A percentile compares a stretch with the other conserved stretches of the same genome.
These are phyloP conservation scores for Glareola pratincola DNA, from an alignment of 2,113 vertebrate species.

Conservation along the genomic window DNA sequence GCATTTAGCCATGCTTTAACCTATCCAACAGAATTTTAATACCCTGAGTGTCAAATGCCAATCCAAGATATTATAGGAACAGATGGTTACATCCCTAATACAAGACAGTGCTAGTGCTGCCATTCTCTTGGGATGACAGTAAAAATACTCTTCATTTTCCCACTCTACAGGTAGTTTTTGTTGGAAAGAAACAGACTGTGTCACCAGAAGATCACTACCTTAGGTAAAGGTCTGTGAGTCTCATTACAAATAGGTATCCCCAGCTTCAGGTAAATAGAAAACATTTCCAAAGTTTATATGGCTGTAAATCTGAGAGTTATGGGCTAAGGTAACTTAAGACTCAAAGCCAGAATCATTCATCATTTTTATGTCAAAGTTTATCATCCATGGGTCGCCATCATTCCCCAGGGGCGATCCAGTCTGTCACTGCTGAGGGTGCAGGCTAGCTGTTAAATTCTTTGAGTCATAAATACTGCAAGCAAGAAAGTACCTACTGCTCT, in stretches of 20 bases:
- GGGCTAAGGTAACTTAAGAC: neutral
- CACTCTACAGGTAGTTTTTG: neutral
- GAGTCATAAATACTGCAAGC: neutral
- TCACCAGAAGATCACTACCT: neutral
- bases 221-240: neutral
- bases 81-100: neutral
- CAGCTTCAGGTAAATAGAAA: neutral
- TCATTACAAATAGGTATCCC: neutral
- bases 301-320: neutral
- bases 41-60: neutral
- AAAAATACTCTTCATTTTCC: neutral
- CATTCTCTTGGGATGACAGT: neutral
- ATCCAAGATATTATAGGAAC: neutral
- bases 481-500: neutral
- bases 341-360: neutral
- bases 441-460: neutral
- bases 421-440: neutral
- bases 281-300: neutral
- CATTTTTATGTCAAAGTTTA: neutral
- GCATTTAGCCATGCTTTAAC: neutral
- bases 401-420: neutral
- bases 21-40: neutral
- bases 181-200: neutral
- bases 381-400: neutral
- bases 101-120: neutral